Conservation (phyloP, 2,888 invertebrate species). For the Sylvicola cinctus region DNA sequence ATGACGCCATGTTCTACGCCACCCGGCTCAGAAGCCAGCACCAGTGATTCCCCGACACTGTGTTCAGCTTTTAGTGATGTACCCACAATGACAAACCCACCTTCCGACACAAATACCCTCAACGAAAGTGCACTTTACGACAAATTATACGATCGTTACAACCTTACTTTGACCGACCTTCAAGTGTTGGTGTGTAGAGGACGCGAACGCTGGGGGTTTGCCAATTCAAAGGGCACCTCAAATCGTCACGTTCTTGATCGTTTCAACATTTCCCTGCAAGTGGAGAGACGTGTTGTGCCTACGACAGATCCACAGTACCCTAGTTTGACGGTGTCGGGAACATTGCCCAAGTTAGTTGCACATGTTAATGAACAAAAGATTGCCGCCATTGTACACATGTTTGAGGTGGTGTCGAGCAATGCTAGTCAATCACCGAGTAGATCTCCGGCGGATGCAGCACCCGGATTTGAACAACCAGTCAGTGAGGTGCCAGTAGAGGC, state of each 20-base stretch:
- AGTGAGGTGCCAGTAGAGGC: background rate
- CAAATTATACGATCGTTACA: conserved; percentile 57
- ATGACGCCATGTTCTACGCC: conserved; percentile 78
- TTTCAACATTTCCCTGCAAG: conserved; percentile 47
- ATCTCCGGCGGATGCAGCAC: background rate
- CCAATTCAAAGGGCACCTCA: conserved; percentile 65
- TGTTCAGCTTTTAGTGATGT: conserved; percentile 15
- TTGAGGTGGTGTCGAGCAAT: conserved; percentile 20
- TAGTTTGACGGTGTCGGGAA: conserved; percentile 60
- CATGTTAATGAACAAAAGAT: conserved; percentile 87
- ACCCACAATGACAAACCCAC: conserved; percentile 26
- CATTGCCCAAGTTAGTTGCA: conserved; percentile 66
- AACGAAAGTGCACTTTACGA: conserved; percentile 40
- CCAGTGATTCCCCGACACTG: conserved; percentile 25
- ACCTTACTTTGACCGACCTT: conserved; percentile 58
- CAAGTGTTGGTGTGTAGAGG: conserved; percentile 78
- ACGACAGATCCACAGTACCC: conserved; percentile 78
- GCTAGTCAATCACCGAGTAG: conserved; percentile 6
- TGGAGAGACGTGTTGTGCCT: conserved; percentile 60
- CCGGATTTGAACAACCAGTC: background rate
- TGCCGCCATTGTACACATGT: conserved; percentile 35
- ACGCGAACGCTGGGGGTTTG: conserved; percentile 77
- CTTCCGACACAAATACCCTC: conserved; percentile 31
- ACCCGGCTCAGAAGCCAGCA: conserved; percentile 51
- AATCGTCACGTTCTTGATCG: conserved; percentile 68